phyloP scores from a whole-genome alignment of 2,113 vertebrate species.

The Polypterus bichir region DNA sequence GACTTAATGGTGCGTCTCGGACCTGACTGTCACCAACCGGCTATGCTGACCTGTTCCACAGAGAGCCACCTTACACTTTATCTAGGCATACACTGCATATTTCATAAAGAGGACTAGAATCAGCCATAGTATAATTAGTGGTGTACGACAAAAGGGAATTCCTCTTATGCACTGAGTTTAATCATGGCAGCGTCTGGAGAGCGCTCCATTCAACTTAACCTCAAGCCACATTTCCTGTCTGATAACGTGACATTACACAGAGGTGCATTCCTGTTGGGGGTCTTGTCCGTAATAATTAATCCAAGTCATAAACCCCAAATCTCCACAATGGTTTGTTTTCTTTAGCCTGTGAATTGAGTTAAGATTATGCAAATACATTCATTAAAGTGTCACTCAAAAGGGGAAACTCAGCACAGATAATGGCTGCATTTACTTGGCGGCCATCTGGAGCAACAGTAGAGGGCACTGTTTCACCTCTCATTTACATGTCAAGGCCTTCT shows the following conservation, averaged over 20 bases:
- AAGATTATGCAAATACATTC: constrained; percentile 5
- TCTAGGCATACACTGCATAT: no score
- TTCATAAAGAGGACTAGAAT: no score
- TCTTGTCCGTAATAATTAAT: constrained; percentile 14
- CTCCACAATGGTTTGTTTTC: not conserved
- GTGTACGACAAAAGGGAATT: no score
- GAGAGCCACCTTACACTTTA: no score
- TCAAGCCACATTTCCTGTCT: constrained; percentile 11
- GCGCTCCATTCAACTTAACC: constrained; percentile 5
- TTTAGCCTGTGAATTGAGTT: not conserved
- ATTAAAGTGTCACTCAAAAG: constrained; percentile 12
- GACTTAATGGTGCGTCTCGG: no score
- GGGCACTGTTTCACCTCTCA: constrained; percentile 6
- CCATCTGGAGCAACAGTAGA: constrained; percentile 1
- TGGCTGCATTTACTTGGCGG: no score
- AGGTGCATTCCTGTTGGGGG: constrained; percentile 4
- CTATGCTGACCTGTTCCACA: no score
- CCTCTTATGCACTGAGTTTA: no score
- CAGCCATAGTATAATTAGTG: no score
- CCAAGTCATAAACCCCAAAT: constrained; percentile 2
- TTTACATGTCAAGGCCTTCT: not conserved
- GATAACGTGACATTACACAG: constrained; percentile 9
- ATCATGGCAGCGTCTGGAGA: not conserved
- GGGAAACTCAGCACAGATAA: not conserved
- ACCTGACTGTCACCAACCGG: no score